A percentile compares a stretch with the other conserved stretches of the same genome.
These are phyloP conservation scores for Mormyrops attenuatus DNA, from an alignment of 2,797 vertebrate genomes.

Conservation along the genomic window DNA sequence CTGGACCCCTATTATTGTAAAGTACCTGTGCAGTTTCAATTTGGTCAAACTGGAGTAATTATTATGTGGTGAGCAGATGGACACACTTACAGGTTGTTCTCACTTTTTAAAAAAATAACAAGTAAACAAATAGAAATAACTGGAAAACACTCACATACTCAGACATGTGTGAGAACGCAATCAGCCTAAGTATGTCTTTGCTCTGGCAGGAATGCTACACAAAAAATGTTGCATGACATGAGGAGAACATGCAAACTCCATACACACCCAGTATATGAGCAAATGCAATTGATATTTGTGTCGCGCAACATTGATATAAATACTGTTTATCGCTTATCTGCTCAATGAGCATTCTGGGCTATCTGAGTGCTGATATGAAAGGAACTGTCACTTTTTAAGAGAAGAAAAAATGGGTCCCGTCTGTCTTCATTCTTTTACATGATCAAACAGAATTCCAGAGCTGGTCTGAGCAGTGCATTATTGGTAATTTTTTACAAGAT, in stretches of 20 bases:
- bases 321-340: not conserved
- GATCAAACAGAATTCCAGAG: not conserved
- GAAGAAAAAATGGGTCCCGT: not conserved
- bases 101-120: not conserved
- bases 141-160: not conserved
- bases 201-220: not conserved
- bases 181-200: not conserved
- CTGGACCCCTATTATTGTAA: not conserved
- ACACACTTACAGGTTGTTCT: not conserved
- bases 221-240: not conserved
- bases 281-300: not conserved
- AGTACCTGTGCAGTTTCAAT: not conserved
- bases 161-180: not conserved
- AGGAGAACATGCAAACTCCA: not conserved
- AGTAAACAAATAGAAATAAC: not conserved
- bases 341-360: not conserved
- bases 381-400: not conserved
- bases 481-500: not conserved
- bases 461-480: not conserved
- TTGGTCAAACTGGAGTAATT: not conserved
- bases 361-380: not conserved
- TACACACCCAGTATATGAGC: not conserved
- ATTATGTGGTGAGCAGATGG: not conserved
- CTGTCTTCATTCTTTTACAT: not conserved
- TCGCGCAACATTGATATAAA: not conserved